Base-by-base conservation (phyloP, 2,113 vertebrate species). In the Nerophis ophidion region DNA sequence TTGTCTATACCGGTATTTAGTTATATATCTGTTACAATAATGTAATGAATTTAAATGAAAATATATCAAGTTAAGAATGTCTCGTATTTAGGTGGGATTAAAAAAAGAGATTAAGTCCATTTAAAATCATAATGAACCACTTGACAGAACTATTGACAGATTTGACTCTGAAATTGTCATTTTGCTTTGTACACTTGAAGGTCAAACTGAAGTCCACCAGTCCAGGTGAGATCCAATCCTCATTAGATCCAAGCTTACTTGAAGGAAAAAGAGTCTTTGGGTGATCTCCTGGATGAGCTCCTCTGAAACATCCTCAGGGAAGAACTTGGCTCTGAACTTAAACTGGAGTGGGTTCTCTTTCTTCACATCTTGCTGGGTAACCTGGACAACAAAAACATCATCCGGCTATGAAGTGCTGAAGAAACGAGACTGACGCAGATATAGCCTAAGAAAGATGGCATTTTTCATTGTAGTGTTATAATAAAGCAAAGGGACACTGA, bases 261-360 rank as follows among this genome's bases (percentile, higher is more conserved):
- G 96, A 70, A 99, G 83, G 87, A 99, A 99, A 90, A 99, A 99
- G 59, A 98, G 93, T 84, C 92, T 93, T 81, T 98, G 95, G 4
- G 96, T 99, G 84, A 99, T 96, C 82, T 99, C 96, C 84, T 99
- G 96, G 86, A 99, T 98, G 57, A 99, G 89, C 69, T 98, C 96
- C 82, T 98, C 96, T 12, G 95, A 97, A 56, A 99, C 95, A 62
- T 99, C 96, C 82, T 99, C 96, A 16, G 96, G 96, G 83, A 98
- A 99, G 84, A 99, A 99, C 83, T 98, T 99, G 71, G 94, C 93
- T 83, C 96, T 91, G 83, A 98, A 98, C 59, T 96, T 97, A 78
- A 98, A 98, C 83, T 97, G 95, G 64, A 99, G 87, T 48, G 95
- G 96, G 82, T 94, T 99, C 81, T 99, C 95, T 86, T 99, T 99